These are phyloP conservation scores for Tachina grossa DNA, from an alignment of 2,888 invertebrate genomes.

Conservation along the genomic window DNA sequence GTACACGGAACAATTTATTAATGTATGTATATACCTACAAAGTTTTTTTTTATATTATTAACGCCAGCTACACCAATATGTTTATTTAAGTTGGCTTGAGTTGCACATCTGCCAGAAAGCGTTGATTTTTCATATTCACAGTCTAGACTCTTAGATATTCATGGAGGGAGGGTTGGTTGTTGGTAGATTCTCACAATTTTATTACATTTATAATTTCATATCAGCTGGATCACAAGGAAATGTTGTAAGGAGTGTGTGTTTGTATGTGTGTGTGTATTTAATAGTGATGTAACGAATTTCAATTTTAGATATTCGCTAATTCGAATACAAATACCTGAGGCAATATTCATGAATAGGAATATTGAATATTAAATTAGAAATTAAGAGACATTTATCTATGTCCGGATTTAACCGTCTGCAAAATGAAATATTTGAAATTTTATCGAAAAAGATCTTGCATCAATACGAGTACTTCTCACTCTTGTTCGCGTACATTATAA, in stretches of 20 bases:
- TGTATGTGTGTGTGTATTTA: neutral
- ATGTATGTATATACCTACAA: neutral
- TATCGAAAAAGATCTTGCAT: too few relatives aligned
- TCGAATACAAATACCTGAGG: too few relatives aligned
- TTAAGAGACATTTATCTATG: too few relatives aligned
- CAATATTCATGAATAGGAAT: too few relatives aligned
- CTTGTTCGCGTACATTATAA: too few relatives aligned
- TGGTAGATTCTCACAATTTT: constrained; percentile 9
- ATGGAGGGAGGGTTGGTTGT: constrained; percentile 50
- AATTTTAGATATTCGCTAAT: too few relatives aligned
- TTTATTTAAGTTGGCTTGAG: constrained; percentile 43
- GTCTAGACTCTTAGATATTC: constrained; percentile 53
- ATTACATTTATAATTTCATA: constrained; percentile 22
- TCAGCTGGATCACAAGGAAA: constrained; percentile 11
- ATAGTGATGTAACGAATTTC: too few relatives aligned
- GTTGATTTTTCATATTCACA: constrained; percentile 64
- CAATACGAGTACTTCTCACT: too few relatives aligned
- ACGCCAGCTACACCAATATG: constrained; percentile 59
- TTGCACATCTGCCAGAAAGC: constrained; percentile 68
- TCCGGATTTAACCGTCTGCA: too few relatives aligned
- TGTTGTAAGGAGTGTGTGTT: neutral
- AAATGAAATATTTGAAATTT: too few relatives aligned
- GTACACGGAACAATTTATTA: constrained; percentile 33
- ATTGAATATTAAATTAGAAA: too few relatives aligned
- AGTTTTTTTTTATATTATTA: constrained; percentile 25